phyloP scores from a whole-genome alignment of 2,797 vertebrate genomes.

The Myioborus miniatus region DNA sequence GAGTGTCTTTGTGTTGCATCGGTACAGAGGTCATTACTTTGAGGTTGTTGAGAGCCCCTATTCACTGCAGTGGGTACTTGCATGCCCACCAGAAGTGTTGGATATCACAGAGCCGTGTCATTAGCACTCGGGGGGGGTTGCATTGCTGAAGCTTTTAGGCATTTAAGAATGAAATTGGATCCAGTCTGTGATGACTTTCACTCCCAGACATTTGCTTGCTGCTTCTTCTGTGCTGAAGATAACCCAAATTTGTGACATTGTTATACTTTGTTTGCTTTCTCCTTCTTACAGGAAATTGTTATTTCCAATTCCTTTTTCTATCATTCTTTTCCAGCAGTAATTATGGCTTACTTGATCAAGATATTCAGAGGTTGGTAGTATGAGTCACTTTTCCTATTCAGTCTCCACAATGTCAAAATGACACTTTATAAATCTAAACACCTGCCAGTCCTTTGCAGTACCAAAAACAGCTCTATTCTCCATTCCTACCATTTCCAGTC shows the following conservation, averaged over 20 bases:
- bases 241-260: background rate
- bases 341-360: background rate
- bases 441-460: background rate
- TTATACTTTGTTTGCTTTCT: background rate
- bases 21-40: background rate
- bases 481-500: background rate
- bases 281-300: background rate
- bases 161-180: background rate
- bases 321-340: background rate
- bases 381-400: conserved; percentile 8
- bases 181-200: background rate
- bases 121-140: background rate
- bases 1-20: background rate
- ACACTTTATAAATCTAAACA: background rate
- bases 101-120: background rate
- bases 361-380: background rate
- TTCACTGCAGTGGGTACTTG: background rate
- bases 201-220: background rate
- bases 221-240: background rate
- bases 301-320: background rate
- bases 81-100: background rate
- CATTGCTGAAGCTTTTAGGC: background rate
- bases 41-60: background rate
- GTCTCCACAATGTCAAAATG: background rate
- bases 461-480: background rate